These are phyloP conservation scores for Spheniscus mendiculus DNA, from an alignment of 2,113 vertebrate genomes.

Conservation along the genomic window DNA sequence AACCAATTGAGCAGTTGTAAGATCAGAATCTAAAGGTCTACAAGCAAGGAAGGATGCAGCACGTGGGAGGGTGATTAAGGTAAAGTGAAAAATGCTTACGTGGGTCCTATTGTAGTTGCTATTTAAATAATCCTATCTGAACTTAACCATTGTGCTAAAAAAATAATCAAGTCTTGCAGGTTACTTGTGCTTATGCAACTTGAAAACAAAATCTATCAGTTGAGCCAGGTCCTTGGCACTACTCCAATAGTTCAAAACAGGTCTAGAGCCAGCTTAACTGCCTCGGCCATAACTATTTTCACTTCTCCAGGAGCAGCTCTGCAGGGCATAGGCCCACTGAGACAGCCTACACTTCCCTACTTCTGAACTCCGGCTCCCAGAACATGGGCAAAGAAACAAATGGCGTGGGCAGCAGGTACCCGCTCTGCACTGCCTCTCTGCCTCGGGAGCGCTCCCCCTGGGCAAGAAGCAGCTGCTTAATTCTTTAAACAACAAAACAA, in stretches of 20 bases:
- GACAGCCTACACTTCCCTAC: background rate
- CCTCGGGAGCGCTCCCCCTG: background rate
- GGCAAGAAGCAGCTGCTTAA: background rate
- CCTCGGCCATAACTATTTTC: background rate
- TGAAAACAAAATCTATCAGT: constrained; percentile 59
- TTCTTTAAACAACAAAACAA: background rate
- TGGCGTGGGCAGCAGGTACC: background rate
- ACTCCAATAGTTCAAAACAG: background rate
- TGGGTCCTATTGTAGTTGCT: background rate
- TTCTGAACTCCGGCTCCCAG: background rate
- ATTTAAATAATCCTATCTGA: constrained; percentile 28
- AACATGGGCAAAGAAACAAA: background rate
- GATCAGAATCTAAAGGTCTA: background rate
- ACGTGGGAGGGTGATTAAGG: background rate
- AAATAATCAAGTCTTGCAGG: constrained; percentile 7
- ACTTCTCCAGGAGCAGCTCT: constrained; percentile 3
- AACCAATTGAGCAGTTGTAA: background rate
- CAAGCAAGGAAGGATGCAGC: background rate
- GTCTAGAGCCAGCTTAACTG: constrained; percentile 38
- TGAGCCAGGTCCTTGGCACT: constrained; percentile 31
- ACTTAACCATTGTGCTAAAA: background rate
- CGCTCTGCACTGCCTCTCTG: background rate
- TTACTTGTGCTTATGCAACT: constrained; percentile 9
- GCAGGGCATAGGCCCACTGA: background rate
- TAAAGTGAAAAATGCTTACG: background rate